phyloP scores from a whole-genome alignment of 2,888 invertebrate genomes.

The Caenorhabditis sp. region DNA sequence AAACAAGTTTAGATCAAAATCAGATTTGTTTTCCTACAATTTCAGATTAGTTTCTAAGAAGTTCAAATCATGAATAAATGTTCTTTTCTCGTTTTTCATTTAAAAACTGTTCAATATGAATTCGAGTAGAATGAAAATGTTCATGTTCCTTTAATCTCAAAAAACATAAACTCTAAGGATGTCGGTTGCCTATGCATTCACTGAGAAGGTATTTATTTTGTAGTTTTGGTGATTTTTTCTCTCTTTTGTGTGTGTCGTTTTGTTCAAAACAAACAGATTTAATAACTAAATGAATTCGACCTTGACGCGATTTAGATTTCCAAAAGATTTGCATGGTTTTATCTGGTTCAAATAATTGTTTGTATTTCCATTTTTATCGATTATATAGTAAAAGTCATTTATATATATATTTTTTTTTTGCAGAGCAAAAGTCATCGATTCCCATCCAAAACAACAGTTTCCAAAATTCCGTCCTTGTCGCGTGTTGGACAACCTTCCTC shows the following conservation, averaged over 20 bases:
- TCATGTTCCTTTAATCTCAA: no score
- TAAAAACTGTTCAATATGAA: no score
- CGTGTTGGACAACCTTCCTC: slow-evolving; percentile 65
- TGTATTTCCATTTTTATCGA: not conserved
- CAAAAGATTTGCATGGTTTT: not conserved
- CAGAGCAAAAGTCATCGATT: slow-evolving; percentile 48
- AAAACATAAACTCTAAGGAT: not conserved
- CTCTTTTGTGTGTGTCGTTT: slow-evolving; percentile 7
- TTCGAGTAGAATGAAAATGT: no score
- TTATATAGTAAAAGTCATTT: not conserved
- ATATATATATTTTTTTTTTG: slow-evolving; percentile 6
- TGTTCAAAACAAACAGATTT: slow-evolving; percentile 1
- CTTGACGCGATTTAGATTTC: not conserved
- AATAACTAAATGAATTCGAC: not conserved
- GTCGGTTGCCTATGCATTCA: not conserved
- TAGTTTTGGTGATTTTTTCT: slow-evolving; percentile 11
- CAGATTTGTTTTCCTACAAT: no score
- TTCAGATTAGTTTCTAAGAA: no score
- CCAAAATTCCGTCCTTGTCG: slow-evolving; percentile 64
- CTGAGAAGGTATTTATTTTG: slow-evolving; percentile 1
- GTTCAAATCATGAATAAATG: no score
- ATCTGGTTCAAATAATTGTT: not conserved
- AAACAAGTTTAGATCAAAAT: no score
- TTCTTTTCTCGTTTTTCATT: no score
- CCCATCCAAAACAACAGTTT: slow-evolving; percentile 56